Percentiles rank a stretch among this genome's conserved stretches.
phyloP scores from a whole-genome alignment of 2,888 invertebrate species.

The Dione vanillae region DNA sequence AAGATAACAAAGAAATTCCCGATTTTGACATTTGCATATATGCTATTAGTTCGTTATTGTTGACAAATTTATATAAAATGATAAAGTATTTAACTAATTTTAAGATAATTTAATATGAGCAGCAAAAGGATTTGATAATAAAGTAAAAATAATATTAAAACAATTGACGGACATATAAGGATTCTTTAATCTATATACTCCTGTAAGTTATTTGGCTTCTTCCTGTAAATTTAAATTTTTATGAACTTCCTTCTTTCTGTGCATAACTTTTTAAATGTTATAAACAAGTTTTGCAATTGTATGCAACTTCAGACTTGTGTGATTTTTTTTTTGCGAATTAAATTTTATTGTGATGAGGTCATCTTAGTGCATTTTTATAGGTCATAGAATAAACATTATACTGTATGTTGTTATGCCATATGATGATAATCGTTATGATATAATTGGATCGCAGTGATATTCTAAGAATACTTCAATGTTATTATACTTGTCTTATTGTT shows the following conservation, averaged over 20 bases:
- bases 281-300: conserved; percentile 16
- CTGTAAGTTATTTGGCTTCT: conserved; percentile 21
- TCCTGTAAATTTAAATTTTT: conserved; percentile 1
- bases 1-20: conserved; percentile 24
- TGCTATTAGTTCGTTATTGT: conserved; percentile 21
- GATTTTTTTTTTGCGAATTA: conserved; percentile 2
- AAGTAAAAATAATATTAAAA: background rate
- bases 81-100: background rate
- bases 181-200: background rate
- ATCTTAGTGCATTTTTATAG: conserved; percentile 27
- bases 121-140: background rate
- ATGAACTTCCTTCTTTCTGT: background rate
- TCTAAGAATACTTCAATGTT: conserved; percentile 19
- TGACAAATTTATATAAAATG: conserved; percentile 27
- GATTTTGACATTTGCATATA: conserved; percentile 21
- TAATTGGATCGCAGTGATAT: conserved; percentile 19
- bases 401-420: conserved; percentile 12
- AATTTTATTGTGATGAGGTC: conserved; percentile 26
- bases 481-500: background rate
- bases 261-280: background rate
- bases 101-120: background rate
- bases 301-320: background rate
- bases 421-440: conserved; percentile 6
- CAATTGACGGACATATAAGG: background rate
- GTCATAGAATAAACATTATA: conserved; percentile 20